Percentiles rank a stretch among this genome's conserved stretches.
These are phyloP conservation scores for Leptinotarsa juncta DNA, from an alignment of 2,888 invertebrate species.

Conservation along the genomic window DNA sequence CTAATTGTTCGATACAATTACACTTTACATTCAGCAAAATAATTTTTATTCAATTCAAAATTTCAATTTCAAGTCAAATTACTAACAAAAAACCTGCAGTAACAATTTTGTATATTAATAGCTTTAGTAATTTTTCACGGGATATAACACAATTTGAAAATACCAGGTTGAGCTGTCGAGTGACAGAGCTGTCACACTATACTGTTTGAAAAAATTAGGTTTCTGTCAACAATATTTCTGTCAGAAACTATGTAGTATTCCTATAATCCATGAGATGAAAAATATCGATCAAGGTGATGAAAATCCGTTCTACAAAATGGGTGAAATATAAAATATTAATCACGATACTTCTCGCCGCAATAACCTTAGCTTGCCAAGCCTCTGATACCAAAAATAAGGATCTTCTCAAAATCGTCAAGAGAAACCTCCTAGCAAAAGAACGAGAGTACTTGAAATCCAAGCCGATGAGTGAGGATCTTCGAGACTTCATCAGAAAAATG, in stretches of 20 bases:
- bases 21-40: too few relatives aligned
- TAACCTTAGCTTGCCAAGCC: neutral
- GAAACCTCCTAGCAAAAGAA: slow-evolving; percentile 36
- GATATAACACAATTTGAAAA: too few relatives aligned
- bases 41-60: too few relatives aligned
- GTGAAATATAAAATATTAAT: neutral
- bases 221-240: neutral
- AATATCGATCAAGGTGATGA: neutral
- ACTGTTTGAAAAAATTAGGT: neutral
- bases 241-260: neutral
- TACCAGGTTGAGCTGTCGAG: too few relatives aligned
- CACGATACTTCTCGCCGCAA: neutral
- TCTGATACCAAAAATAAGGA: neutral
- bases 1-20: too few relatives aligned
- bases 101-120: too few relatives aligned
- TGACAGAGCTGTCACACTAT: neutral
- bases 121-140: too few relatives aligned
- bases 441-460: slow-evolving; percentile 35
- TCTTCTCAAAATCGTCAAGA: slow-evolving; percentile 27
- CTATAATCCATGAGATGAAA: neutral
- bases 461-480: slow-evolving; percentile 40
- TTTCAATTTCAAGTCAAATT: too few relatives aligned
- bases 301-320: neutral
- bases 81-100: too few relatives aligned
- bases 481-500: slow-evolving; percentile 34